A percentile compares a stretch with the other conserved stretches of the same genome.
phyloP scores from a whole-genome alignment of 2,888 invertebrate species.

The Rhodophaea formosa region DNA sequence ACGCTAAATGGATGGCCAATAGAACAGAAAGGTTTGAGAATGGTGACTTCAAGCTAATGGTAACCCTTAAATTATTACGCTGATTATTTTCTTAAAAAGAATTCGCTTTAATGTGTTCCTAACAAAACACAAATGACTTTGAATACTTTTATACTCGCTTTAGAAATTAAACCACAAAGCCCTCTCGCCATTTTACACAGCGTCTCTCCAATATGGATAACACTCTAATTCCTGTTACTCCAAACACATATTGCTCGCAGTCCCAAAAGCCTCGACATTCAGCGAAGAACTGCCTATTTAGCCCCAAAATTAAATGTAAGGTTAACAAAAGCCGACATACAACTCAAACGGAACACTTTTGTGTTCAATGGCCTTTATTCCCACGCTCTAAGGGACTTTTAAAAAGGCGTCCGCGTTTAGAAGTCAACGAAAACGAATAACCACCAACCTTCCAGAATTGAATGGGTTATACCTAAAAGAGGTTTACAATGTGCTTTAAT shows the following conservation, averaged over 20 bases:
- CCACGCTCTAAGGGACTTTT: constrained; percentile 7
- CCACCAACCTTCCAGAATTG: constrained; percentile 9
- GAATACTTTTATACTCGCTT: too few relatives aligned
- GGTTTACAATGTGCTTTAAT: constrained; percentile 13
- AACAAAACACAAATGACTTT: too few relatives aligned
- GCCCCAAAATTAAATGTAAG: constrained; percentile 4
- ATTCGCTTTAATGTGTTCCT: too few relatives aligned
- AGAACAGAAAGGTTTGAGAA: too few relatives aligned
- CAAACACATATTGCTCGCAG: background rate
- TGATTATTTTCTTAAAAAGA: too few relatives aligned
- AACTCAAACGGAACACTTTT: constrained; percentile 10
- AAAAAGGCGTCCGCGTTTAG: constrained; percentile 2
- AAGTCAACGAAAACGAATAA: constrained; percentile 1
- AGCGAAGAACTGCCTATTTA: background rate
- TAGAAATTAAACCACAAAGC: too few relatives aligned
- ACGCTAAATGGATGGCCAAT: too few relatives aligned
- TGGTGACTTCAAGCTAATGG: too few relatives aligned
- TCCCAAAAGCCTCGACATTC: background rate
- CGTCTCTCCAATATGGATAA: too few relatives aligned
- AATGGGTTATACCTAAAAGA: constrained; percentile 12
- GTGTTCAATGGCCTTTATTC: constrained; percentile 8
- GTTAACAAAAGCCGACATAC: constrained; percentile 11
- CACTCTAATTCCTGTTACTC: too few relatives aligned
- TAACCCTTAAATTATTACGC: too few relatives aligned
- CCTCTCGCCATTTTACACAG: too few relatives aligned